A percentile compares a stretch with the other conserved stretches of the same genome.
Evolutionary conservation across 2,113 vertebrate genomes (phyloP).

Genomic region (Thermophis baileyi): DNA sequence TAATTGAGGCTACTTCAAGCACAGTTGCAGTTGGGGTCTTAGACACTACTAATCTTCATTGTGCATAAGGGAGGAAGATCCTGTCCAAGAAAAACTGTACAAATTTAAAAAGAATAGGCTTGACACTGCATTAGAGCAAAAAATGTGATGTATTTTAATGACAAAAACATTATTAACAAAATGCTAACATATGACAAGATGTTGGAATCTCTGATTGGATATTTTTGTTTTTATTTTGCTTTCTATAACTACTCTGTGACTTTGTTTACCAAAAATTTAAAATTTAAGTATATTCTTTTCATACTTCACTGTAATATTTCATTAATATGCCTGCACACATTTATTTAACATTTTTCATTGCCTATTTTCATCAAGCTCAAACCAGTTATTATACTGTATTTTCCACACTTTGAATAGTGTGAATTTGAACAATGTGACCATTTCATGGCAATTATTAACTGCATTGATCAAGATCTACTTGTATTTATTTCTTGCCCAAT

Average conservation of each 20-base stretch:
- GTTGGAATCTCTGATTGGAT: neutral
- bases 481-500: neutral
- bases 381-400: neutral
- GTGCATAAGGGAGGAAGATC: neutral
- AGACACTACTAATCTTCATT: neutral
- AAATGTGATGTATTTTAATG: neutral
- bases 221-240: neutral
- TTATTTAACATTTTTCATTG: neutral
- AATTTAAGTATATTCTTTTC: neutral
- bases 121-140: neutral
- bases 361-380: neutral
- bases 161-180: neutral
- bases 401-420: neutral
- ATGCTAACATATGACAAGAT: neutral
- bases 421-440: neutral
- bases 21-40: neutral
- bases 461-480: neutral
- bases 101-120: neutral
- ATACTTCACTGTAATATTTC: neutral
- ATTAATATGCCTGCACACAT: neutral
- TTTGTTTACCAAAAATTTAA: neutral
- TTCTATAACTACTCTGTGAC: neutral
- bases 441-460: neutral
- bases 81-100: neutral
- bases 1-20: neutral